Base-by-base conservation (phyloP, 1,140 invertebrate genomes). In the Eciton burchellii region DNA sequence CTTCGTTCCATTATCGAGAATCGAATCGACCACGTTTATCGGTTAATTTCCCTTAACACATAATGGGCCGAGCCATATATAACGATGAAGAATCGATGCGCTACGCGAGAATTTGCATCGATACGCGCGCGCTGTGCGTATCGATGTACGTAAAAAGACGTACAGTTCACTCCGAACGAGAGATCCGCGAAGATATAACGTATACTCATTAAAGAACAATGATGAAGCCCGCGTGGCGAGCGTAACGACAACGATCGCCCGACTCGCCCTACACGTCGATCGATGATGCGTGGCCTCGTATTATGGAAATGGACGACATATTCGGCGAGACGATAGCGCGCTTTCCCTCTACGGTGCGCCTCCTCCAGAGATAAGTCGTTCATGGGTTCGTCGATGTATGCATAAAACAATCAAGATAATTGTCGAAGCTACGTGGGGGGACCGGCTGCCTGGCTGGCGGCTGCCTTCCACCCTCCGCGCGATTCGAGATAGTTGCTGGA, bases 391-490 rank as follows among this genome's bases (percentile, higher is more conserved):
- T 90, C 88, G 88, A 85, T 91, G 84, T 92, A 93, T 93, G 93
- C 93, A 94, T 93, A 94, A 94, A 93, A 94, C 93, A 94, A 94
- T 93, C 92, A 93, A 93, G 93, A 93, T 94, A 93, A 94, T 94
- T 94, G 93, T 93, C 87, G 92, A 93, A 92, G 93, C 91, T 92
- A 90, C 90, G 85, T 85, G 89, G 91, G 88, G 84, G 88, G 88
- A 77, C 86, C 89, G 86, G 86, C 81, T 83, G 83, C 74, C 85
- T 89, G 86, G 88, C 81, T 83, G 84, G 81, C 85, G 84, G 81
- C 85, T 85, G 65, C 85, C 83, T 88, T 87, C 86, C 79, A 88
- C 86, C 83, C 86, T 88, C 68, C 57, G 83, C 83, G 86, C 83
- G 76, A 84, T 60, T 83, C 85, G 81, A 77, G 77, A 74, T 84